Evolutionary conservation across 2,113 vertebrate species (phyloP), one percentile per base, ranked within the genome.

Genomic region (Lagopus muta): DNA sequence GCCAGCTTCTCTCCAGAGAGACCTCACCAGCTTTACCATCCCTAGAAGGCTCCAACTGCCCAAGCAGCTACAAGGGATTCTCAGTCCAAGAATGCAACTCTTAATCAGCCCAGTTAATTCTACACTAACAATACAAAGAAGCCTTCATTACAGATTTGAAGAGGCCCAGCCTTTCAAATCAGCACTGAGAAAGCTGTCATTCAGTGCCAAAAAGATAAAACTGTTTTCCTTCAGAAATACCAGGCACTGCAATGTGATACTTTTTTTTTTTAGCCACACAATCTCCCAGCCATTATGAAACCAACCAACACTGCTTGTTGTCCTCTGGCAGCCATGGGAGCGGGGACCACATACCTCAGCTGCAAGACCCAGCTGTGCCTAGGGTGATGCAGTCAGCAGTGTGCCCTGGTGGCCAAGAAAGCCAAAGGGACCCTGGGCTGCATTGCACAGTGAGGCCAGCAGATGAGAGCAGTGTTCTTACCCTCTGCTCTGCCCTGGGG

Each of bases 291-390:
- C 57, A 8, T 55, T 48, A 50, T 11, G 36, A 36, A 82, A 80
- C 18, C 43, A 27, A 88, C 2, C 8, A 27, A 24, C 42, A 15
- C 22, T 2, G 20, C 19, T 78, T 65, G 1, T 47, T 6, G 24
- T 7, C 45, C 83, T 47, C 55, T 0, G 13, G 64, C 5, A 2
- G 52, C 0, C 58, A 54, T 25, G 8, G 0, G 10, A 34, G 70
- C 65, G n/a, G 60, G 38, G 45, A 13, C 30, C 38, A 5, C 1
- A 1, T 54, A 17, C 27, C 27, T 54, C 1, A 11, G 11, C 58
- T 38, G 11, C 12, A 0, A 6, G 36, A 17, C 24, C 7, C 15
- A 30, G 45, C 30, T 30, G 36, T 3, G n/a, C 5, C 42, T 12
- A 28, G 11, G 19, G 28, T 28, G 18, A 22, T 11, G 19, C 47